These are phyloP conservation scores for Morbakka virulenta DNA, from an alignment of 30 jellyfish, hydroid and myxozoan species.

Conservation along the genomic window DNA sequence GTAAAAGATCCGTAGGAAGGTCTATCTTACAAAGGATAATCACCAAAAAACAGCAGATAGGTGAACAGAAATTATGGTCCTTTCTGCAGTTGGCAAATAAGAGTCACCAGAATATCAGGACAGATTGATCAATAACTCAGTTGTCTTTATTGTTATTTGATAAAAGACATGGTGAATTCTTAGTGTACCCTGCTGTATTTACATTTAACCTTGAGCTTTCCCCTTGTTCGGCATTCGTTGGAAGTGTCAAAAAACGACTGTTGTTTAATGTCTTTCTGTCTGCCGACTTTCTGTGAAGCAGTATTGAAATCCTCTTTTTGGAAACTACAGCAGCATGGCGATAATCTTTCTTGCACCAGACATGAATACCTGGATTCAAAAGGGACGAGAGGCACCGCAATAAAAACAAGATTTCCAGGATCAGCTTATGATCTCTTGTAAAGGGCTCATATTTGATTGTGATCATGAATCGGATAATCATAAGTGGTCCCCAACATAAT, in stretches of 20 bases:
- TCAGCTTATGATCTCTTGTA: neutral
- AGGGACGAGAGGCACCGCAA: conserved; percentile 42
- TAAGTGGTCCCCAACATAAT: conserved; percentile 52
- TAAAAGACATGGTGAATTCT: no score
- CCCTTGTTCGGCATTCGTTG: neutral
- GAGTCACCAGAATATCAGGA: no score
- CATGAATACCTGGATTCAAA: conserved; percentile 31
- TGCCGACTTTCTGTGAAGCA: neutral
- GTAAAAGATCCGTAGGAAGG: no score
- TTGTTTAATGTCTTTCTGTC: neutral
- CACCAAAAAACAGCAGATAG: no score
- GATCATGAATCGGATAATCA: conserved; percentile 25
- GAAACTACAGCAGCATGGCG: neutral
- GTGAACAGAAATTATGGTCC: no score
- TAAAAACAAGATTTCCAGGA: conserved; percentile 31
- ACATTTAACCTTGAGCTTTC: no score
- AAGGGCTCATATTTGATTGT: neutral
- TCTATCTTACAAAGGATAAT: no score
- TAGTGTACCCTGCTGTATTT: no score
- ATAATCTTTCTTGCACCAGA: conserved; percentile 47
- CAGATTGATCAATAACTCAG: no score
- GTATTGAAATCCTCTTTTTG: neutral
- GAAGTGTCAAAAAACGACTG: neutral
- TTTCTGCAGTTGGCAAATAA: no score
- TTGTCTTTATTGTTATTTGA: no score